Base-by-base conservation (phyloP, 2,113 vertebrate species). In the Syngnathus typhle region DNA sequence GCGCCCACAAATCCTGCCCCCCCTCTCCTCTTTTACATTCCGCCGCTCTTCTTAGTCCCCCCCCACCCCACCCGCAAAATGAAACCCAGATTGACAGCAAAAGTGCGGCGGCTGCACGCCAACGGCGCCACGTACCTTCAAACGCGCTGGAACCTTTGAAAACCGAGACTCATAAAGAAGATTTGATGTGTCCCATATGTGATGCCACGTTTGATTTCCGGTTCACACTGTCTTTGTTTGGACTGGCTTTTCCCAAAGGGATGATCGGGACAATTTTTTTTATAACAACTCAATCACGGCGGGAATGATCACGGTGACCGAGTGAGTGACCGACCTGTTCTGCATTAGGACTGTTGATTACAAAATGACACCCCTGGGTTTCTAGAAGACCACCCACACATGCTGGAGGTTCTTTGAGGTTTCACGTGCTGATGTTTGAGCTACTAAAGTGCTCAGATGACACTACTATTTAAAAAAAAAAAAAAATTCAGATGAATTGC, bases 151-250 rank as follows among this genome's bases (percentile, higher is more conserved):
- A 16, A 60, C 16, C 77, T 70, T 58, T 78, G 75, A 79, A 80
- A 73, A 49, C 59, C 70, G 68, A n/a, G 73, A 66, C 60, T 72
- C 61, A 72, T 73, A 82, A 80, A 84, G 60, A 46, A 0, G 19
- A 44, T 88, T 91, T 95, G 89, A 95, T 95, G 92, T 91, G 91
- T 93, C 93, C 95, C 95, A 96, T 93, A 95, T 96, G 95, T 92
- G 93, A 94, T 93, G 93, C 94, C 94, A 94, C 93, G 92, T 93
- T 91, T 91, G 94, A 95, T 97, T 95, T 98, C 94, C 93, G 92
- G 93, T 92, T 72, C 88, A 91, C 90, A 90, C 88, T 88, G 85
- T 93, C 92, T 93, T 88, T 90, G 90, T 92, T 38, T 41, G 32
- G 49, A 36, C 18, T 13, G 19, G 12, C 16, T 9, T 4, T 64